Conservation (phyloP, 2,113 vertebrate species). For the Crypturellus undulatus region DNA sequence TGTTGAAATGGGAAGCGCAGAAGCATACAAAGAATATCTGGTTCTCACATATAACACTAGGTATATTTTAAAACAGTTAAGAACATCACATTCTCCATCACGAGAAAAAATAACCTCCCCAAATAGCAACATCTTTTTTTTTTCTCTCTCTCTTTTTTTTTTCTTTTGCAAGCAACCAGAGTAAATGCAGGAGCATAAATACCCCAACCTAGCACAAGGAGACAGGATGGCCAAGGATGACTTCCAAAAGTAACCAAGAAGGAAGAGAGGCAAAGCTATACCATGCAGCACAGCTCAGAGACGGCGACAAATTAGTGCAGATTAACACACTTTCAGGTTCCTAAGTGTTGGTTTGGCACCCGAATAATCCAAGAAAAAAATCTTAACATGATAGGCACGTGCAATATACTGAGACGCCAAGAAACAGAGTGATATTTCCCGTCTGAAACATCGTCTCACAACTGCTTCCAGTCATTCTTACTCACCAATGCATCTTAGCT, state of each 20-base stretch:
- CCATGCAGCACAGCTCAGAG: not conserved
- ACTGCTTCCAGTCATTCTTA: not conserved
- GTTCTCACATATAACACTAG: not conserved
- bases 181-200: not conserved
- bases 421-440: not conserved
- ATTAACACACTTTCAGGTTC: not conserved
- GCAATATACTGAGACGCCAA: not conserved
- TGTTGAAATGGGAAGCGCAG: not conserved
- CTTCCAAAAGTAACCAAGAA: not conserved
- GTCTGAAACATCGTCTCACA: not conserved
- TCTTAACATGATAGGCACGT: not conserved
- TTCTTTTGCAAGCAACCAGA: not conserved
- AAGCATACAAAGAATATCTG: not conserved
- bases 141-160: not conserved
- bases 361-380: not conserved
- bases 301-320: not conserved
- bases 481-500: conserved; percentile 20
- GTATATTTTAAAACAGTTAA: not conserved
- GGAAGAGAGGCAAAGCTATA: not conserved
- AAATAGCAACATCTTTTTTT: not conserved
- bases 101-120: not conserved
- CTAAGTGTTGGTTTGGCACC: conserved; percentile 18
- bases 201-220: not conserved
- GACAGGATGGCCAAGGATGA: not conserved
- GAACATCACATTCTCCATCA: not conserved